A percentile compares a stretch with the other conserved stretches of the same genome.
phyloP scores from a whole-genome alignment of 2,888 invertebrate species.

The Cenopis cana region DNA sequence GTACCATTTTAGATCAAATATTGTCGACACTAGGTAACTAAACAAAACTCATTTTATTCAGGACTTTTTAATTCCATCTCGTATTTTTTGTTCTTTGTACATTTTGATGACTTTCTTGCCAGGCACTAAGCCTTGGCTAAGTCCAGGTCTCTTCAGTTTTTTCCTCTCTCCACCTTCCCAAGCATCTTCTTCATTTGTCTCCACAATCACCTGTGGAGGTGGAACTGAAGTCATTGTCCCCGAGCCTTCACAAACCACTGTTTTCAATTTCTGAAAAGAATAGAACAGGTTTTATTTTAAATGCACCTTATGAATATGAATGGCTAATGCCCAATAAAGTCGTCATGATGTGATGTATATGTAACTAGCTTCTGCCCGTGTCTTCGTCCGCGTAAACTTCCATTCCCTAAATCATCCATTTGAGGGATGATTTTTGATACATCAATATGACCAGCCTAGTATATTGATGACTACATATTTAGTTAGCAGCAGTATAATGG shows the following conservation, averaged over 20 bases:
- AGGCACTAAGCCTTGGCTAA: slow-evolving; percentile 90
- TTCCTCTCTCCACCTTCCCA: slow-evolving; percentile 83
- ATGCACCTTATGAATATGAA: background rate
- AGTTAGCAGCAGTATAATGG: no score
- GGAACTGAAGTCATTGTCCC: slow-evolving; percentile 71
- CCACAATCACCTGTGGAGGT: slow-evolving; percentile 62
- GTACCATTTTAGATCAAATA: no score
- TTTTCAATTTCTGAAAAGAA: slow-evolving; percentile 71
- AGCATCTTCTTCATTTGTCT: slow-evolving; percentile 71
- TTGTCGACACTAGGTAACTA: no score
- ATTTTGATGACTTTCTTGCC: slow-evolving; percentile 94
- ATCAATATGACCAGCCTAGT: no score
- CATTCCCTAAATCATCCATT: no score
- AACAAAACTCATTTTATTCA: slow-evolving; percentile 26
- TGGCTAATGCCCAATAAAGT: no score
- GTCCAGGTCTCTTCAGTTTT: slow-evolving; percentile 91
- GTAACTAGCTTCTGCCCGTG: no score
- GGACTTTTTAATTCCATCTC: slow-evolving; percentile 65
- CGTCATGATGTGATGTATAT: no score
- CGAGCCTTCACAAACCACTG: slow-evolving; percentile 74
- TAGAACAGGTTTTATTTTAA: background rate
- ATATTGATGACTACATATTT: no score
- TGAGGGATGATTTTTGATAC: no score
- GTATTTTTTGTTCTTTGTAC: slow-evolving; percentile 88
- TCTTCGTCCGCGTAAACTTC: no score